Base-by-base conservation (phyloP, 1,140 invertebrate species). In the Platorchestia sp. region DNA sequence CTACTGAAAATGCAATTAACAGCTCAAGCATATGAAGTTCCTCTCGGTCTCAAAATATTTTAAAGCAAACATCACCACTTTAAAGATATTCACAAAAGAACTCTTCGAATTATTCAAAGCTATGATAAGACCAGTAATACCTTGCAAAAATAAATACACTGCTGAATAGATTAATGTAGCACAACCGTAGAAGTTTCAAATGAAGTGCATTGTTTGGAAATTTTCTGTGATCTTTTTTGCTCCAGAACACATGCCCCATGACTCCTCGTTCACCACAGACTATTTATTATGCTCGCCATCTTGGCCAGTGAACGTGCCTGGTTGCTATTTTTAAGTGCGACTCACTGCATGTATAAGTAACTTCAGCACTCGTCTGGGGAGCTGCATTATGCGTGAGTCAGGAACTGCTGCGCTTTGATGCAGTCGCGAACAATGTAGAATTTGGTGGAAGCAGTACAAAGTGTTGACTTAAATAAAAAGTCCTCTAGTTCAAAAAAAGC, bases 251-350 rank as follows among this genome's bases (percentile, higher is more conserved):
- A 89, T 89, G 87, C 43, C 42, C 43, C 87, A 89, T 42, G 41
- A 89, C 87, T 42, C 41, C 42, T 41, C 87, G 43, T 89, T 89
- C 43, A 42, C 87, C 43, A 10, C 87, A 41, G 87, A 42, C 87
- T 89, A 89, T 89, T 89, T 89, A 89, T 89, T 42, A 89, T 42
- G 87, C 87, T 89, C 10, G 41, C 59, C 59, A 75, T 75, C 59
- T 75, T 75, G 59, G 59, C 27, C 59, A 75, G 59, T 75, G 59
- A 75, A 75, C 36, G 59, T 75, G 59, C 36, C 59, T 75, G 59
- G 14, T 27, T 36, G 59, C 27, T 75, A 75, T 75, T 75, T 75
- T 75, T 75, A 75, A 75, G 59, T 75, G 59, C 59, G 59, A 75
- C 59, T 75, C 14, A 75, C 36, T 75, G 59, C 36, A 75, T 75